Evolutionary conservation across 2,797 vertebrate species (phyloP).

Genomic region (Lacerta agilis): DNA sequence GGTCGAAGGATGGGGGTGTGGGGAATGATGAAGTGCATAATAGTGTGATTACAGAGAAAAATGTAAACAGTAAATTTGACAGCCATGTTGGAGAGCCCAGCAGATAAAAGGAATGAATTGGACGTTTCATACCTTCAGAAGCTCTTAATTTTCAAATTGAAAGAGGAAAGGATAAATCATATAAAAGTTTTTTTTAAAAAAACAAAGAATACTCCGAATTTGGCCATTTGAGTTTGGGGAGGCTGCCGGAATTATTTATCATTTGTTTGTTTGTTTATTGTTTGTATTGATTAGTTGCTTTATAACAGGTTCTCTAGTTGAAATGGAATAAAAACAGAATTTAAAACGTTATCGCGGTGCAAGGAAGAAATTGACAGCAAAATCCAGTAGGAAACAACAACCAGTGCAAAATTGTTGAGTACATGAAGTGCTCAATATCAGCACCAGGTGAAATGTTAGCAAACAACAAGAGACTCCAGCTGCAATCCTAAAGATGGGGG

Average conservation of each 20-base stretch:
- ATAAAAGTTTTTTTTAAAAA: conserved; percentile 10
- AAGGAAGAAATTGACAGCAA: neutral
- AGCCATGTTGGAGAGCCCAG: conserved; percentile 58
- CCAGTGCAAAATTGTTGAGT: neutral
- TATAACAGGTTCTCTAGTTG: neutral
- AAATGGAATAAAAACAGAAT: no score
- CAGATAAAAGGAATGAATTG: conserved; percentile 59
- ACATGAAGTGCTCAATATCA: neutral
- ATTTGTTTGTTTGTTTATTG: no score
- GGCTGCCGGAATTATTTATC: neutral
- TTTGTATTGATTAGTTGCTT: neutral
- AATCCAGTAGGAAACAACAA: neutral
- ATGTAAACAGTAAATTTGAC: conserved; percentile 76
- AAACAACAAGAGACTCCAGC: neutral
- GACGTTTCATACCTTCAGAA: conserved; percentile 39
- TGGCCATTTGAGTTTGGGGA: neutral
- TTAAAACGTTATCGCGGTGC: no score
- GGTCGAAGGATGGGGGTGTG: conserved; percentile 74
- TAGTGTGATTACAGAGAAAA: conserved; percentile 78
- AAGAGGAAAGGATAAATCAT: neutral
- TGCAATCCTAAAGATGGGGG: no score
- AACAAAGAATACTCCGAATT: neutral
- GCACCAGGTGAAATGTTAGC: neutral
- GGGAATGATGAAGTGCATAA: conserved; percentile 74
- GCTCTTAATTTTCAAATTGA: conserved; percentile 55